Conservation (phyloP, 2,113 vertebrate species). For the Dipodomys ordii region DNA sequence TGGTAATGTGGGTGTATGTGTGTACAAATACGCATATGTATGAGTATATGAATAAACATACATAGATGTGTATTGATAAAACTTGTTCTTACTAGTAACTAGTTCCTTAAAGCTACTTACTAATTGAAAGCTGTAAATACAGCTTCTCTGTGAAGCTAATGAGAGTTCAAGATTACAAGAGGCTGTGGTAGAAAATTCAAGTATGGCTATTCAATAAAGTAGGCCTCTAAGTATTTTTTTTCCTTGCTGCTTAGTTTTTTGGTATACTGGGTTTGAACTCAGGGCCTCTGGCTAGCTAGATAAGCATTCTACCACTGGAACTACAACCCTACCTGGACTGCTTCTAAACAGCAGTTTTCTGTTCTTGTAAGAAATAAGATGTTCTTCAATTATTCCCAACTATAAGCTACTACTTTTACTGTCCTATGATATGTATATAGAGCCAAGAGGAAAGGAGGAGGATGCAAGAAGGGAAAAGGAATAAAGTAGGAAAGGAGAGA, state of each 20-base stretch:
- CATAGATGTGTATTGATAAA: neutral
- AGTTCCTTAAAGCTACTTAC: constrained; percentile 36
- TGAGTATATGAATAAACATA: neutral
- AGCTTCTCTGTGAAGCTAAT: constrained; percentile 33
- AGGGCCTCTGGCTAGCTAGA: too few relatives aligned
- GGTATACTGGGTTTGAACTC: too few relatives aligned
- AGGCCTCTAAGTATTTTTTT: neutral
- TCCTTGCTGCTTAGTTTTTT: too few relatives aligned
- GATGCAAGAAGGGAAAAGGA: neutral
- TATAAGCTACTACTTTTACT: neutral
- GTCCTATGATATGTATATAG: neutral
- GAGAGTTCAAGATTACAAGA: constrained; percentile 6
- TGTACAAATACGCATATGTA: neutral
- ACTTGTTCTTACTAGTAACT: constrained; percentile 50
- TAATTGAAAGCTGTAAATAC: constrained; percentile 49
- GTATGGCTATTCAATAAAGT: constrained; percentile 33
- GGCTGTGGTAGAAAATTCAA: constrained; percentile 44
- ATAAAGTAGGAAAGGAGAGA: neutral
- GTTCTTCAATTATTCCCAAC: constrained; percentile 18
- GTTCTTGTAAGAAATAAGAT: constrained; percentile 54
- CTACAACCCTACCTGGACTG: neutral
- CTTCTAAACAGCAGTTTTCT: constrained; percentile 58
- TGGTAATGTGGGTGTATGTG: neutral
- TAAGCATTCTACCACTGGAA: too few relatives aligned
- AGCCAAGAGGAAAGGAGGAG: neutral